phyloP scores from a whole-genome alignment of 2,888 invertebrate genomes.

The Nasonovia ribisnigri region DNA sequence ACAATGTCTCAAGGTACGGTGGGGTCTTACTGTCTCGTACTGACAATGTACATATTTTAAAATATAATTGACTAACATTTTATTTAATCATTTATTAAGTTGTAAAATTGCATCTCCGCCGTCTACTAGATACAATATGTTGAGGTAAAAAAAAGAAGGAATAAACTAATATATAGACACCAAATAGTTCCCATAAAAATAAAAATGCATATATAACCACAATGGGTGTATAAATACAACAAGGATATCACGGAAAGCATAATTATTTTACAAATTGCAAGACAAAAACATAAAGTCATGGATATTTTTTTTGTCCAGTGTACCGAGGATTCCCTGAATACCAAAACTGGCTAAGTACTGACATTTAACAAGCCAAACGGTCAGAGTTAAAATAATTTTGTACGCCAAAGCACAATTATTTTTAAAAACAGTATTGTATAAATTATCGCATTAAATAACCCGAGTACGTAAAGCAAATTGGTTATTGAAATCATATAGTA shows the following conservation, averaged over 20 bases:
- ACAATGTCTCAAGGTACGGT: neutral
- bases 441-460: slow-evolving; percentile 25
- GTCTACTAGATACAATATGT: slow-evolving; percentile 8
- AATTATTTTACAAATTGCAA: neutral
- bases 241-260: slow-evolving; percentile 27
- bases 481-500: neutral
- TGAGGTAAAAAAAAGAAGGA: slow-evolving; percentile 3
- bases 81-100: neutral
- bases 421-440: neutral
- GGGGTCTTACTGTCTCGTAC: neutral
- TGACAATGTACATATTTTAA: neutral
- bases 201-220: slow-evolving; percentile 25
- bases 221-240: neutral
- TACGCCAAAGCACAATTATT: neutral
- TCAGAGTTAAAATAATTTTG: neutral
- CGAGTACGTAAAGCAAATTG: neutral
- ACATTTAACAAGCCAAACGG: neutral
- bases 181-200: slow-evolving; percentile 29
- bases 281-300: neutral
- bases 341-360: neutral
- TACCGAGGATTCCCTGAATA: neutral
- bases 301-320: neutral
- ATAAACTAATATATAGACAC: slow-evolving; percentile 38
- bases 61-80: slow-evolving; percentile 45
- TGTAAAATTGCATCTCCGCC: neutral